Percentiles rank a stretch among this genome's conserved stretches.
phyloP scores from a whole-genome alignment of 2,113 vertebrate genomes.

The Ailurus styani region DNA sequence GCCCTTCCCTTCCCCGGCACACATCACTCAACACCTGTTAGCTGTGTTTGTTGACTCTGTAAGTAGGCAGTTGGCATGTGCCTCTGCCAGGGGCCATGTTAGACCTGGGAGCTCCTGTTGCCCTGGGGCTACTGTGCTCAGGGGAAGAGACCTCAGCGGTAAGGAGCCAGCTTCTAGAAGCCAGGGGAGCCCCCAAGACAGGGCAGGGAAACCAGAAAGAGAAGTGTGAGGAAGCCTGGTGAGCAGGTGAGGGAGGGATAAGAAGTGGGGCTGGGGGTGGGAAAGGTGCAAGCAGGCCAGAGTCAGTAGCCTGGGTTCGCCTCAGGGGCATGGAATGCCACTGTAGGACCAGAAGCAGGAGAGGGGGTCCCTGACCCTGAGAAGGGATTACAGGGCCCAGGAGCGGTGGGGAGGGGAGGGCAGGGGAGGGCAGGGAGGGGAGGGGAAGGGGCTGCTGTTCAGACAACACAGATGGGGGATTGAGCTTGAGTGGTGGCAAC shows the following conservation, averaged over 20 bases:
- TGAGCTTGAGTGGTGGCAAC: background rate
- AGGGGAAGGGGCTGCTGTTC: background rate
- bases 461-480: fast-evolving
- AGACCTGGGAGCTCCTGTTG: background rate
- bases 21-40: background rate
- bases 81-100: background rate
- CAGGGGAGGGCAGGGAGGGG: too few relatives aligned
- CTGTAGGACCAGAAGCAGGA: background rate
- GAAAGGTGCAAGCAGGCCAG: background rate
- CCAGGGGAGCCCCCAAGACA: too few relatives aligned
- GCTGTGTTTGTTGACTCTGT: background rate
- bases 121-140: background rate
- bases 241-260: background rate
- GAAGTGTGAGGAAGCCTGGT: background rate
- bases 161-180: background rate
- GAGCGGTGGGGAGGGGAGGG: background rate
- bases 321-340: fast-evolving
- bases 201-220: background rate
- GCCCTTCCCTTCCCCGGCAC: background rate
- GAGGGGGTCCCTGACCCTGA: background rate
- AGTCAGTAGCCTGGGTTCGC: background rate
- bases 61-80: background rate
- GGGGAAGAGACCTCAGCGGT: background rate
- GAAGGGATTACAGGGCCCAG: background rate
- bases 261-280: background rate